Evolutionary conservation across 2,113 vertebrate genomes (phyloP), one percentile per base, ranked within the genome.

Genomic region (Epinephelus fuscoguttatus): DNA sequence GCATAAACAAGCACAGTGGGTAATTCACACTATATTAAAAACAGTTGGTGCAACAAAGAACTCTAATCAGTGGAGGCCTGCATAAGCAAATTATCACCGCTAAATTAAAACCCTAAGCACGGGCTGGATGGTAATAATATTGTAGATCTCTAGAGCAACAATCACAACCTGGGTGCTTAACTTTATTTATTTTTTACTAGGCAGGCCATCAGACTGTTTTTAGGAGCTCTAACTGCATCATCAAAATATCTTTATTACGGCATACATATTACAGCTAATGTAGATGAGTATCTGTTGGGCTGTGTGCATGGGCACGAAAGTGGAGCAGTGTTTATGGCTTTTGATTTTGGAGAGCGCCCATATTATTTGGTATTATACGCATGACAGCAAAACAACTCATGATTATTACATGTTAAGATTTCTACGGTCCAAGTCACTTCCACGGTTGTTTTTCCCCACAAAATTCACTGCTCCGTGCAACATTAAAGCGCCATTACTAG

Each of bases 1-100:
- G 96, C 95, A 96, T 96, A 97, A 98, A 97, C 96, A 97, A 95
- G 96, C 98, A 95, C 97, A 97, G 97, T 96, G 96, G 97, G 97
- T 97, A 97, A 98, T 98, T 97, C 96, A 94, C 96, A 96, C 96
- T 94, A 97, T 96, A 97, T 97, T 97, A 96, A 96, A 98, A 98
- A 97, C 96, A 96, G 97, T 96, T 96, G 96, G 96, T 96, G 94
- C 96, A 96, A 95, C 96, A 96, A 89, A 97, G 96, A 97, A 96
- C 94, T 96, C 96, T 97, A 97, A 97, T 97, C 97, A 97, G 94
- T 75, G 91, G 96, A 97, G 95, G 95, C 95, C 96, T 96, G 95
- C 95, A 96, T 95, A 96, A 96, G 96, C 97, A 98, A 98, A 99
- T 99, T 97, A 99, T 97, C 97, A 96, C 96, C 94, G 97, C 96